phyloP scores from a whole-genome alignment of 1,140 invertebrate species.

The Drosophila kikkawai region DNA sequence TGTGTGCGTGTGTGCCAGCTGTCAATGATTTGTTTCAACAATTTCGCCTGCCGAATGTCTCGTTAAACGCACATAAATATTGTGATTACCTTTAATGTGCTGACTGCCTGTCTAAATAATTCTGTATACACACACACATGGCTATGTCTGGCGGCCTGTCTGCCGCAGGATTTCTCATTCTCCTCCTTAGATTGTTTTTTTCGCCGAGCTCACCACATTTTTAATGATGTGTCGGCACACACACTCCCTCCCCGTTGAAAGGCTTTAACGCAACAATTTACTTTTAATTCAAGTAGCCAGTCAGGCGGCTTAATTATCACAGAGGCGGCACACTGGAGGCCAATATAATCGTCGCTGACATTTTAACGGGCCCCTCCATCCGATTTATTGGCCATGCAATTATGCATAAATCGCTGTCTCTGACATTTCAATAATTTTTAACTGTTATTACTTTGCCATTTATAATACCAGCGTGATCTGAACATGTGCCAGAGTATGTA shows the following conservation, averaged over 20 bases:
- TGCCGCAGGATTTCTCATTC: conserved; percentile 31
- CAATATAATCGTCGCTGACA: conserved; percentile 66
- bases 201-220: conserved; percentile 60
- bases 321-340: conserved; percentile 48
- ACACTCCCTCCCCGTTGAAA: conserved; percentile 15
- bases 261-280: conserved; percentile 54
- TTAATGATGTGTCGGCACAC: conserved; percentile 45
- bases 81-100: conserved; percentile 79
- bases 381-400: conserved; percentile 68
- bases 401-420: conserved; percentile 56
- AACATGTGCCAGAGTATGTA: conserved; percentile 5
- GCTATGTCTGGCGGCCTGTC: conserved; percentile 42
- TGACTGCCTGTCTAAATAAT: conserved; percentile 45
- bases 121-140: conserved; percentile 11
- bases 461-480: conserved; percentile 33
- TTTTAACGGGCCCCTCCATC: conserved; percentile 54
- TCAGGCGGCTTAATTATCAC: conserved; percentile 57
- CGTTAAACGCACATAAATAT: conserved; percentile 80
- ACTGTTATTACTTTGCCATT: conserved; percentile 62
- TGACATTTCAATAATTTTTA: conserved; percentile 74
- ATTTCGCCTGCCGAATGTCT: conserved; percentile 67
- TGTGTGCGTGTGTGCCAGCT: conserved; percentile 59
- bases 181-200: conserved; percentile 34
- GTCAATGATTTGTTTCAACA: conserved; percentile 81
- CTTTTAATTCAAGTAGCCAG: conserved; percentile 46